Evolutionary conservation across 2,888 invertebrate species (phyloP).

Genomic region (Ptycholaimellus sp.): DNA sequence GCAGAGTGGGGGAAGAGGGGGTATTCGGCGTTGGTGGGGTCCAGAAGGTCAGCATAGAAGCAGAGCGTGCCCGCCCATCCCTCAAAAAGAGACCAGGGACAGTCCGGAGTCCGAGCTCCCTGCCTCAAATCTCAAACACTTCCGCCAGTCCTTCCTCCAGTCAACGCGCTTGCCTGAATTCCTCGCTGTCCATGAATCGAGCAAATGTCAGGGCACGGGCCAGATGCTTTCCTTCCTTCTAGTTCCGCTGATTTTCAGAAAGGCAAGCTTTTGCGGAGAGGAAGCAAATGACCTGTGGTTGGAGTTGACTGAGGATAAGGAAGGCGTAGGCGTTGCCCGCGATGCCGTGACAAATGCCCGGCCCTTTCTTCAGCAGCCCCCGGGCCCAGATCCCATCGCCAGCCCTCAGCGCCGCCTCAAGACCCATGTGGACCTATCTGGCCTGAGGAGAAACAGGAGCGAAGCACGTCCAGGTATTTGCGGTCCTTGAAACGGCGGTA

Average conservation of each 20-base stretch:
- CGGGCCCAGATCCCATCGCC: slow-evolving; percentile 56
- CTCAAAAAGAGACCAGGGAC: slow-evolving; percentile 58
- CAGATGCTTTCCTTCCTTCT: slow-evolving; percentile 11
- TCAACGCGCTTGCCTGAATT: slow-evolving; percentile 3
- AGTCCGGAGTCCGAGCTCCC: slow-evolving; percentile 49
- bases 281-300: too few species aligned
- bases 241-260: too few species aligned
- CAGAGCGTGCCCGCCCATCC: slow-evolving; percentile 64
- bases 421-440: slow-evolving; percentile 34
- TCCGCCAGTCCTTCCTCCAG: slow-evolving; percentile 3
- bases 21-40: slow-evolving; percentile 49
- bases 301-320: slow-evolving; percentile 44
- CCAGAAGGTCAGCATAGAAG: slow-evolving; percentile 48
- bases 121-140: slow-evolving; percentile 37
- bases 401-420: slow-evolving; percentile 42
- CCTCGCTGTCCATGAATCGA: slow-evolving; percentile 40
- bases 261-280: slow-evolving; percentile 46
- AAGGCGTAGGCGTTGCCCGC: slow-evolving; percentile 60
- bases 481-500: slow-evolving; percentile 47
- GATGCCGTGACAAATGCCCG: slow-evolving; percentile 63
- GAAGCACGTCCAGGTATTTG: slow-evolving; percentile 46
- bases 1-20: slow-evolving; percentile 69
- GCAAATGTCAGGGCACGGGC: slow-evolving; percentile 44
- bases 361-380: slow-evolving; percentile 59
- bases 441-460: too few species aligned